Conservation (phyloP, 2,113 vertebrate species). For the Podarcis cretensis region DNA sequence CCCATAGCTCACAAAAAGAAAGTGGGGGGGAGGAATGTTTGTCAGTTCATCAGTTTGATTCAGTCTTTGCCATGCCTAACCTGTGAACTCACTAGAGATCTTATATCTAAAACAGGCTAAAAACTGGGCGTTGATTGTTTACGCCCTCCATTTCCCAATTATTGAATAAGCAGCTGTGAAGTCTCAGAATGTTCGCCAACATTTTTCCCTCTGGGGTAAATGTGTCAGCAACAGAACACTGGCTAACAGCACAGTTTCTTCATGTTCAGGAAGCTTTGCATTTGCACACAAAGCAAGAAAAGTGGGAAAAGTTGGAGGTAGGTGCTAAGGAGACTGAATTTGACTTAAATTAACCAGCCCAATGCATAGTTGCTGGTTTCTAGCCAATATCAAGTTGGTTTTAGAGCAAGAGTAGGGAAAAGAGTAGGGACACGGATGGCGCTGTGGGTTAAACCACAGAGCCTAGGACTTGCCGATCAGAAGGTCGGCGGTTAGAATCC, state of each 20-base stretch:
- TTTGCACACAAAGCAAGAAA: neutral
- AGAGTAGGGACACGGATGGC: no score
- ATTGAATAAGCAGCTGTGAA: neutral
- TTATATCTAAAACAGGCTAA: neutral
- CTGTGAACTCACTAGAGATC: neutral
- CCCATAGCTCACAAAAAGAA: conserved; percentile 59
- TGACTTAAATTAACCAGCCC: neutral
- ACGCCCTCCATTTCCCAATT: neutral
- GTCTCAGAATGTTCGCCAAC: neutral
- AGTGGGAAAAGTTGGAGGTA: neutral
- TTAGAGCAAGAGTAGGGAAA: fast-evolving
- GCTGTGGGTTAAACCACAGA: no score
- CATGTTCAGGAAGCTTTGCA: neutral
- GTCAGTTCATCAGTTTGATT: conserved; percentile 33
- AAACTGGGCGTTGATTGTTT: neutral
- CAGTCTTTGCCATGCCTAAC: conserved; percentile 34
- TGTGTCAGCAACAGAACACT: neutral
- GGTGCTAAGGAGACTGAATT: neutral
- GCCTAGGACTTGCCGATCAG: no score
- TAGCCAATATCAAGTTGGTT: conserved; percentile 2
- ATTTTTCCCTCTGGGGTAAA: neutral
- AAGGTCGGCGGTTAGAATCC: no score
- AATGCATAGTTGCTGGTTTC: neutral
- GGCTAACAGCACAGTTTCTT: neutral
- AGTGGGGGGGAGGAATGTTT: neutral